These are phyloP conservation scores for Polydrusus cervinus DNA, from an alignment of 2,888 invertebrate species.

Conservation along the genomic window DNA sequence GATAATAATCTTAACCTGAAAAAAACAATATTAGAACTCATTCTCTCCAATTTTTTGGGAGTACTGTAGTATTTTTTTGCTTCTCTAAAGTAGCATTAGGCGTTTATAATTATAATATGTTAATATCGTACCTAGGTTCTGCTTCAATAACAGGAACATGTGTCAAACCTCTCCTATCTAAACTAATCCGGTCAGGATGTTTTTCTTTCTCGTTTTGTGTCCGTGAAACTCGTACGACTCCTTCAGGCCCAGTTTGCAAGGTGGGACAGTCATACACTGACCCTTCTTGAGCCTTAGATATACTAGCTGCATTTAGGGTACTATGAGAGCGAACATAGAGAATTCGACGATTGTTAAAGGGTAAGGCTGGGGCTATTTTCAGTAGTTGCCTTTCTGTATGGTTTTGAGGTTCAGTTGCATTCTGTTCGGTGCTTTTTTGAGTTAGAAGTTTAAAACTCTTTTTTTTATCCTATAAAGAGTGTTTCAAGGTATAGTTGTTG, in stretches of 20 bases:
- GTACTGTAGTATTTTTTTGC: no score
- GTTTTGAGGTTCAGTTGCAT: constrained; percentile 51
- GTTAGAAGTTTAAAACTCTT: constrained; percentile 61
- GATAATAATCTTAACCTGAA: constrained; percentile 84
- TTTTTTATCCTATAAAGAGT: constrained; percentile 65
- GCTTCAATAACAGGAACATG: constrained; percentile 88
- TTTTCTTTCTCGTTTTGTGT: constrained; percentile 85
- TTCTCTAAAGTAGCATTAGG: no score
- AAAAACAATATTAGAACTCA: constrained; percentile 1
- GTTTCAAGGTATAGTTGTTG: not conserved
- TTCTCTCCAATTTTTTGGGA: not conserved
- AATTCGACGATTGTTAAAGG: constrained; percentile 61
- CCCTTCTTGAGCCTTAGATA: constrained; percentile 58
- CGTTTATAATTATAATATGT: not conserved
- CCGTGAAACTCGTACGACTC: constrained; percentile 80
- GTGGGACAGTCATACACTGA: constrained; percentile 62
- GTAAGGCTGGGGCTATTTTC: constrained; percentile 68
- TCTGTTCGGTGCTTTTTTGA: constrained; percentile 60
- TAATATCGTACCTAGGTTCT: constrained; percentile 70
- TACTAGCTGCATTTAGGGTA: constrained; percentile 68
- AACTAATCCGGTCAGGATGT: constrained; percentile 90
- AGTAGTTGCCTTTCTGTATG: constrained; percentile 65
- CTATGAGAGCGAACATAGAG: constrained; percentile 73
- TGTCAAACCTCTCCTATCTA: constrained; percentile 89
- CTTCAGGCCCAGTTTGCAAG: constrained; percentile 78